phyloP scores from a whole-genome alignment of 2,888 invertebrate species.

The Penaeus monodon region DNA sequence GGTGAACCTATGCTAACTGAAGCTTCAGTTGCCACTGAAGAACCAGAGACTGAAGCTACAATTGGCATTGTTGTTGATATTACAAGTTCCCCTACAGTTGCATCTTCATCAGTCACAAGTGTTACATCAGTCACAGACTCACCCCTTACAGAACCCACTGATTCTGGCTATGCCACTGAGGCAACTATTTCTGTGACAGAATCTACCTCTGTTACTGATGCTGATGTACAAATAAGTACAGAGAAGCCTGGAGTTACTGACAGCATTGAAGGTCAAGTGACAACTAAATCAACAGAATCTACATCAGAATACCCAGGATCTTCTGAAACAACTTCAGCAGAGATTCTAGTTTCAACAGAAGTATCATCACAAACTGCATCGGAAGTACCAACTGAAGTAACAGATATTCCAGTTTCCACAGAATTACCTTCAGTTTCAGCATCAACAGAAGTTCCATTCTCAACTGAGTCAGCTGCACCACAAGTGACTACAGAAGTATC shows the following conservation, averaged over 20 bases:
- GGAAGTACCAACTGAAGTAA: background rate
- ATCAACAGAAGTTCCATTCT: background rate
- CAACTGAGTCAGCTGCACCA: background rate
- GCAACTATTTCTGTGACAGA: conserved; percentile 20
- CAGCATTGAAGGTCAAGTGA: background rate
- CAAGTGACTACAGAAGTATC: background rate
- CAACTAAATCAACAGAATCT: background rate
- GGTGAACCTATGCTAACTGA: conserved; percentile 21
- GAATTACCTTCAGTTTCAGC: background rate
- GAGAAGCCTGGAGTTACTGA: conserved; percentile 5
- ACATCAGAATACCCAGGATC: background rate
- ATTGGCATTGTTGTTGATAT: background rate
- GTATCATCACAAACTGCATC: background rate
- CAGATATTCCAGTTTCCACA: background rate
- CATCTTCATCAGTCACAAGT: background rate
- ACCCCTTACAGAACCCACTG: conserved; percentile 2
- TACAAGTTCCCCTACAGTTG: background rate
- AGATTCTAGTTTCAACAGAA: conserved; percentile 1
- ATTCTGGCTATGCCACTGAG: conserved; percentile 2
- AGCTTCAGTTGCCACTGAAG: conserved; percentile 26
- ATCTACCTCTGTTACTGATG: background rate
- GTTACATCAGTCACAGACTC: background rate
- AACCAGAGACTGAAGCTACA: conserved; percentile 3
- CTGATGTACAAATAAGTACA: background rate
- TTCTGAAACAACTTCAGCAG: background rate